Base-by-base conservation (phyloP, 2,797 vertebrate species). In the Cynodonichthys magdalenae region DNA sequence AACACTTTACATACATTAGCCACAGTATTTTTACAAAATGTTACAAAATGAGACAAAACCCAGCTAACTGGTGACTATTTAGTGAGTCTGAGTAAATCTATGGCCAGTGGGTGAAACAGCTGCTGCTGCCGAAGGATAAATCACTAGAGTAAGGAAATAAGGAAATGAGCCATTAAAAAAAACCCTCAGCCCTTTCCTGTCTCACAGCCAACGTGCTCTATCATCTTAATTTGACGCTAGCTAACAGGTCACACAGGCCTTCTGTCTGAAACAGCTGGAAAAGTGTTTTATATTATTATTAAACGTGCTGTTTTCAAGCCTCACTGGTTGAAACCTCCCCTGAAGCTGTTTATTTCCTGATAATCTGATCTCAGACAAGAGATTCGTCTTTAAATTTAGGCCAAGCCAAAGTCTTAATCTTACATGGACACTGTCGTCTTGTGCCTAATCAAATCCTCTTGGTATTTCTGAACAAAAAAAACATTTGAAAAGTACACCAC, bases 121-220 rank as follows among this genome's bases (percentile, higher is more conserved):
- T 28, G 15, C 4, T 28, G 28, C 36, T 14, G 15, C 46, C 58
- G 49, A 11, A 42, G 15, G 45, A 63, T 64, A 66, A 78, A 69
- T 54, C 20, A 11, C 36, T 24, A 31, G 27, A 47, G 6, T 24
- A 69, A 70, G 82, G 82, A 86, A 47, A 7, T 19, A 71, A 70
- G 83, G 82, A 86, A 81, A 65, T 74, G 59, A 69, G 47, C 76
- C 29, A 79, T 79, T 76, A 64, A 59, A 51, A 24, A 73, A 77
- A 77, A 48, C 17, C 65, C 75, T 71, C 47, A 45, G 65, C 49
- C 55, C 39, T 66, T 85, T 85, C 83, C 81, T 82, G 75, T 79
- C 20, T 52, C 36, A 27, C 34, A 54, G 59, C 71, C 69, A 52
- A 47, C 15, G 17, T 27, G 52, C 76, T 75, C 28, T 81, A 76